Base-by-base conservation (phyloP, 2,797 vertebrate species). In the Allobates femoralis region DNA sequence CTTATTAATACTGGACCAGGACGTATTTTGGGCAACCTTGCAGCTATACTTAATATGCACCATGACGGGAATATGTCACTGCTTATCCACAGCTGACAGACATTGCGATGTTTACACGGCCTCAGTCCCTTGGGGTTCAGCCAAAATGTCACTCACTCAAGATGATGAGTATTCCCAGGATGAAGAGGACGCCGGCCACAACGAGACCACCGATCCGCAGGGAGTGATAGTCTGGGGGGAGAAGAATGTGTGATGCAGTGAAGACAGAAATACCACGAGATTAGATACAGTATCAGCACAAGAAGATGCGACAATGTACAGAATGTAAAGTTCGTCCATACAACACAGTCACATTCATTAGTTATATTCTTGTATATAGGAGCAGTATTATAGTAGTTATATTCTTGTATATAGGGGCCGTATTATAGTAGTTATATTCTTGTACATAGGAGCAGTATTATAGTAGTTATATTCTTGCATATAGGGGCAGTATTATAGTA, bases 81-180 rank as follows among this genome's bases (percentile, higher is more conserved):
- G 41, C 71, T 15, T 67, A 67, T 50, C 5, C 37, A 51, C 12
- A 51, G 23, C 71, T 50, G 71, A 74, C 71, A 74, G 71, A 50
- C 64, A 67, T 10, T 67, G 30, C 50, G 71, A 74, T 74, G 71
- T 74, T 50, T 74, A 26, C 23, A 74, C 7, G 23, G 5, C 23
- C 74, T n/a, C 50, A 21, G 26, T 53, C 50, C 14, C 18, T 5
- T n/a, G 10, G 30, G 5, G 3, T 26, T 21, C 15, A 46, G 32
- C 3, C 23, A 21, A 15, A 12, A 56, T n/a, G 76, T 89, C 37
- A 96, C 97, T 96, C 92, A 97, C 97, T 96, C 90, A 96, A 92
- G 8, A 97, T 91, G 87, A 98, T 95, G 77, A 95, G 93, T 60
- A 98, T 96, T 23, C 97, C 97, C 92, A 97, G 86, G 86, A 97